Percentiles rank a stretch among this genome's conserved stretches.
phyloP scores from a whole-genome alignment of 2,113 vertebrate genomes.

The Hydrolagus affinis region DNA sequence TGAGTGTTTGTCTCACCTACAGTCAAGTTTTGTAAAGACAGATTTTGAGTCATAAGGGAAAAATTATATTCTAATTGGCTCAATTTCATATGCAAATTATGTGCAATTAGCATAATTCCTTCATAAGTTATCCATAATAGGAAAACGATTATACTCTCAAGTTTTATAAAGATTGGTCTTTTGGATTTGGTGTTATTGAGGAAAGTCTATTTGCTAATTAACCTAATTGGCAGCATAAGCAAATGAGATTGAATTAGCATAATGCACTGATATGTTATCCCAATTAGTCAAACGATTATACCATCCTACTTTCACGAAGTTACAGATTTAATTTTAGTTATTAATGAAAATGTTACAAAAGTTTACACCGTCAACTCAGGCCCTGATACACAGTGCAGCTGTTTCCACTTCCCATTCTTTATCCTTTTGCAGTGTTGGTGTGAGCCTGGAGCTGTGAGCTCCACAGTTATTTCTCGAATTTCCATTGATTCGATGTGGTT shows the following conservation, averaged over 20 bases:
- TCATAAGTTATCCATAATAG: conserved; percentile 31
- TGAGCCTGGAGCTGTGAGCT: too few species aligned
- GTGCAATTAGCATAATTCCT: conserved; percentile 29
- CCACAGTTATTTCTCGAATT: neutral
- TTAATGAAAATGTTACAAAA: conserved; percentile 1
- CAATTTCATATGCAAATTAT: conserved; percentile 29
- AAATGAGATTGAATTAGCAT: conserved; percentile 31
- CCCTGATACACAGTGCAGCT: neutral
- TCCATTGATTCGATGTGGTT: neutral
- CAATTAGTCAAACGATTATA: conserved; percentile 31
- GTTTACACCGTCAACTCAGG: neutral
- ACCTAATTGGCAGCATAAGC: conserved; percentile 28
- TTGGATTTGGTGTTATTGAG: conserved; percentile 24
- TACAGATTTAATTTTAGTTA: conserved; percentile 20
- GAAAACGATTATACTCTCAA: conserved; percentile 27
- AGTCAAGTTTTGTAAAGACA: neutral
- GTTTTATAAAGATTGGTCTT: conserved; percentile 32
- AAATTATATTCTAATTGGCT: conserved; percentile 30
- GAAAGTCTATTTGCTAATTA: conserved; percentile 29
- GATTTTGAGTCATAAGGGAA: conserved; percentile 12
- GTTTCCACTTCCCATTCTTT: neutral
- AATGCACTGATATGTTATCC: conserved; percentile 26
- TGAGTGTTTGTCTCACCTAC: neutral
- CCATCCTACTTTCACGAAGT: conserved; percentile 17
- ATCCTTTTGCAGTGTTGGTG: neutral